Evolutionary conservation across 1,140 invertebrate species (phyloP).

Genomic region (Apis mellifera): Amel_HAv3.1 CM009935.2:3124501-3125000

Average conservation of each 20-base stretch:
- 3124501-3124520: not conserved
- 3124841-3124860: conserved; percentile 13
- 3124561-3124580: too few species aligned
- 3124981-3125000: conserved; percentile 13
- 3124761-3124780: conserved; percentile 10
- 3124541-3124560: not conserved
- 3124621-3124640: not conserved
- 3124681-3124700: not conserved
- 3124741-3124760: not conserved
- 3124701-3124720: not conserved
- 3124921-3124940: conserved; percentile 5
- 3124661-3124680: not conserved
- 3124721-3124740: not conserved
- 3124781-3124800: conserved; percentile 3
- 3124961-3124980: conserved; percentile 20
- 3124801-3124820: not conserved
- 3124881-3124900: not conserved
- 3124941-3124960: not conserved
- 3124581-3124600: too few species aligned
- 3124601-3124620: not conserved
- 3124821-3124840: not conserved
- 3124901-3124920: not conserved
- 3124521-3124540: not conserved
- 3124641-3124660: not conserved
- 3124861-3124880: not conserved